Percentiles rank a stretch among this genome's conserved stretches.
These are phyloP conservation scores for Prietella phreatophila DNA, from an alignment of 2,113 vertebrate genomes.

Conservation along the genomic window DNA sequence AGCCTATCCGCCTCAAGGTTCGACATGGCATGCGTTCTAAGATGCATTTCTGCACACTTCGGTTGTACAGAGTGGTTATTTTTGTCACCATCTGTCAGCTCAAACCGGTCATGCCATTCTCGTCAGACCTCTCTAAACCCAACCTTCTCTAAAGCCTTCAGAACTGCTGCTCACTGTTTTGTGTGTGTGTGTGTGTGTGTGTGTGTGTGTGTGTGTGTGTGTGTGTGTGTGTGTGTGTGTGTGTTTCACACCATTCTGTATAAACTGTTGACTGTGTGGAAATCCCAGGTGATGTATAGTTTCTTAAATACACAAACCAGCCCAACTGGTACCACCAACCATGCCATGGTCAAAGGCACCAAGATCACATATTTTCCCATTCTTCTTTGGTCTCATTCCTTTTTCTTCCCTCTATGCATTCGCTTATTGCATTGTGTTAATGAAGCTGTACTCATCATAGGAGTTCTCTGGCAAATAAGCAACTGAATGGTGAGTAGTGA, in stretches of 20 bases:
- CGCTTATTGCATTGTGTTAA: constrained; percentile 8
- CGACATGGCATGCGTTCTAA: neutral
- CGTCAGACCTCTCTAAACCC: neutral
- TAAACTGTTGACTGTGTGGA: neutral
- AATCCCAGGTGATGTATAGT: neutral
- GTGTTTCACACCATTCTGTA: neutral
- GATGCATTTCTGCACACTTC: neutral
- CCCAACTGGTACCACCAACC: neutral
- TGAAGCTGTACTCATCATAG: constrained; percentile 23
- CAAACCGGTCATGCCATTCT: neutral
- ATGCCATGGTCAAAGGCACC: neutral
- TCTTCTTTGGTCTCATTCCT: neutral
- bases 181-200: no score
- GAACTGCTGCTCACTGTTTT: neutral
- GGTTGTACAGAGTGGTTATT: neutral
- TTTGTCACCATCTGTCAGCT: neutral
- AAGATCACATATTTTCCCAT: neutral
- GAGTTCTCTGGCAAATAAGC: neutral
- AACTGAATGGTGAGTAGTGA: neutral
- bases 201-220: no score
- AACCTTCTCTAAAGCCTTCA: neutral
- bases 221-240: no score
- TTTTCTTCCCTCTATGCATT: neutral
- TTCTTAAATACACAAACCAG: neutral
- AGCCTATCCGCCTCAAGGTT: neutral